A percentile compares a stretch with the other conserved stretches of the same genome.
phyloP scores from a whole-genome alignment of 2,888 invertebrate genomes.

The Cerastis rubricosa region DNA sequence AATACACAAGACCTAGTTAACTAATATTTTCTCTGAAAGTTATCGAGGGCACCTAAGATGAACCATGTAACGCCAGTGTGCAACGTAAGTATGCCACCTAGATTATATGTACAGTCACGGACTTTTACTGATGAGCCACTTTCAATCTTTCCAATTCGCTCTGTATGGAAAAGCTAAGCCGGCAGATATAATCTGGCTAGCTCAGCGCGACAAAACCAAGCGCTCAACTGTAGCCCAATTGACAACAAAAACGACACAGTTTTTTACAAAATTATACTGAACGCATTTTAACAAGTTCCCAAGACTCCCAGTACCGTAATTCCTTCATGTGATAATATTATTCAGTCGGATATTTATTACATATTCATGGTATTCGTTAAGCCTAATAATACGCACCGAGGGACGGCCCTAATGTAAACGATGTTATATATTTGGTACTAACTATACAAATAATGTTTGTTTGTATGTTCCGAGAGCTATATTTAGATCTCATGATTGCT shows the following conservation, averaged over 20 bases:
- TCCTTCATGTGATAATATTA: conserved; percentile 51
- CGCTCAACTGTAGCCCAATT: too few relatives aligned
- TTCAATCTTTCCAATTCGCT: too few relatives aligned
- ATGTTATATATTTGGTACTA: conserved; percentile 26
- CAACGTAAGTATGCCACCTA: too few relatives aligned
- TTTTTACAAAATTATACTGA: conserved; percentile 1
- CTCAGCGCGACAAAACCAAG: too few relatives aligned
- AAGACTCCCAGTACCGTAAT: conserved; percentile 41
- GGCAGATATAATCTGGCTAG: too few relatives aligned
- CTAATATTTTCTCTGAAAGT: too few relatives aligned
- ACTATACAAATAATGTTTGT: conserved; percentile 14
- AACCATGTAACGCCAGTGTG: too few relatives aligned
- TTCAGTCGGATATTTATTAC: conserved; percentile 57
- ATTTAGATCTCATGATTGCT: background rate
- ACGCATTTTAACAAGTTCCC: conserved; percentile 21
- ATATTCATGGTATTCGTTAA: conserved; percentile 54
- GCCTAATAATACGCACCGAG: conserved; percentile 53
- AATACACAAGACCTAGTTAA: too few relatives aligned
- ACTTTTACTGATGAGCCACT: too few relatives aligned
- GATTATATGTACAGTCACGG: too few relatives aligned
- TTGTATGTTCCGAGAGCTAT: conserved; percentile 2
- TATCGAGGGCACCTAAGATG: too few relatives aligned
- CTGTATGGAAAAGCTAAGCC: too few relatives aligned
- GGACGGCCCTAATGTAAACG: conserved; percentile 43
- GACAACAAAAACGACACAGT: background rate